Conservation (phyloP, 2,113 vertebrate genomes). For the Prochilodus magdalenae region DNA sequence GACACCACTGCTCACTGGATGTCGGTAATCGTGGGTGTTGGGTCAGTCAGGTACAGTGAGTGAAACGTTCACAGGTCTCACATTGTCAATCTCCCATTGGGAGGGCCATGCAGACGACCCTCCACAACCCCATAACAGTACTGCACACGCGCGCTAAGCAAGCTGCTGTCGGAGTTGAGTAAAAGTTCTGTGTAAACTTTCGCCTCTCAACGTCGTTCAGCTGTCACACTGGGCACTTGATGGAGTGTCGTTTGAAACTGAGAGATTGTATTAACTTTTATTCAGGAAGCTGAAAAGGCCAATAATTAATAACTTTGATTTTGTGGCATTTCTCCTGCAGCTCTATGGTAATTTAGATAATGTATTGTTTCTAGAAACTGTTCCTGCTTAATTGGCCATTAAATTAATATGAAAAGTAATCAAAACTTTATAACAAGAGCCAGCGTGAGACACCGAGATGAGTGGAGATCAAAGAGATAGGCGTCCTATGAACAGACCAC, state of each 20-base stretch:
- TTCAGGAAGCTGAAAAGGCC: conserved; percentile 56
- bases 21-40: no score
- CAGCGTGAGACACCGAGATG: conserved; percentile 20
- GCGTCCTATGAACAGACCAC: no score
- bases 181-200: not conserved
- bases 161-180: no score
- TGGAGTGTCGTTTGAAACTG: conserved; percentile 33
- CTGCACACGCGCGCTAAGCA: no score
- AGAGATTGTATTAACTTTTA: conserved; percentile 46
- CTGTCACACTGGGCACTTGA: not conserved
- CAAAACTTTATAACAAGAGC: conserved; percentile 31
- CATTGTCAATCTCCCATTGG: no score
- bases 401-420: conserved; percentile 47
- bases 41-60: no score
- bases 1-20: no score
- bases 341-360: conserved; percentile 41
- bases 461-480: conserved; percentile 39
- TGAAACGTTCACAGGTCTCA: no score
- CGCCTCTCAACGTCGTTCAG: not conserved
- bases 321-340: conserved; percentile 39
- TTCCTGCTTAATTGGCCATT: conserved; percentile 46
- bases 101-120: no score
- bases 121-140: no score
- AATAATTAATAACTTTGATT: conserved; percentile 57
- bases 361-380: conserved; percentile 37